phyloP scores from a whole-genome alignment of 2,113 vertebrate species.

The Scytalopus superciliaris region DNA sequence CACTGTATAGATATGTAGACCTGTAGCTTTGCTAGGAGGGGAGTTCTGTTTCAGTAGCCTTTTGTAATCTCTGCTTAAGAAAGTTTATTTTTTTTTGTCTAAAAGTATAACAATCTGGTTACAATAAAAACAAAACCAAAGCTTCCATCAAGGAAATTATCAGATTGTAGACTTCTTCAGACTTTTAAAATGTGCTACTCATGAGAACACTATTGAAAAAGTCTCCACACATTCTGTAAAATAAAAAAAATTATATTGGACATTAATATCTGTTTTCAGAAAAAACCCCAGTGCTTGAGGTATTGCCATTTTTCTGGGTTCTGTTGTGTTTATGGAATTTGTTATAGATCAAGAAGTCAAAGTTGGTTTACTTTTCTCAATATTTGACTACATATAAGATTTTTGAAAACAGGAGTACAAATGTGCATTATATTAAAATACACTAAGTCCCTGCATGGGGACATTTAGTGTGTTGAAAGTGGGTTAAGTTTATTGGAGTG shows the following conservation, averaged over 20 bases:
- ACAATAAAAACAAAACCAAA: not conserved
- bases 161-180: not conserved
- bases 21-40: not conserved
- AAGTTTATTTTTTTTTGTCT: not conserved
- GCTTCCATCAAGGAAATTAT: not conserved
- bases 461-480: not conserved
- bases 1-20: not conserved
- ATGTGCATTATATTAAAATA: not conserved
- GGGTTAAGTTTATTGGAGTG: not conserved
- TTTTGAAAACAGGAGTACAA: not conserved
- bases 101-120: not conserved
- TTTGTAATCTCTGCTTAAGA: not conserved
- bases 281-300: not conserved
- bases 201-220: not conserved
- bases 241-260: not conserved
- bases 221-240: not conserved
- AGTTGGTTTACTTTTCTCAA: not conserved
- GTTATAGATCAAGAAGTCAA: not conserved
- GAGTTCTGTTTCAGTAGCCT: not conserved
- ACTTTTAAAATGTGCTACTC: not conserved
- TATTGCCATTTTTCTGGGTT: not conserved
- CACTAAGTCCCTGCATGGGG: not conserved
- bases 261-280: not conserved
- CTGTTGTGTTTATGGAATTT: not conserved
- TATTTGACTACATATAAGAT: not conserved